phyloP scores from a whole-genome alignment of 1,140 invertebrate genomes.

The Sarcophaga bullata region DNA sequence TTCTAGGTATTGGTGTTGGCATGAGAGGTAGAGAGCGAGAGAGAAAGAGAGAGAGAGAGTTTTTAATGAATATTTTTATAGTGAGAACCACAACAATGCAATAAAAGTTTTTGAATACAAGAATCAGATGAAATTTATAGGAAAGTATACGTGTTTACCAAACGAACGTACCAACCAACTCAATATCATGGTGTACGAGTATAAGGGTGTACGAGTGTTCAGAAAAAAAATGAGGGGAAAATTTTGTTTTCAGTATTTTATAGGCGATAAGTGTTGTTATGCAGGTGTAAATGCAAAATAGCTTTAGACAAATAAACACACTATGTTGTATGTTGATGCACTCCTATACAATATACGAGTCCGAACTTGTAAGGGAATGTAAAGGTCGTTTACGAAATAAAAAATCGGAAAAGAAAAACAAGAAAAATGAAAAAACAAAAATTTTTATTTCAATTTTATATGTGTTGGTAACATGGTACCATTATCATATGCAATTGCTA shows the following conservation, averaged over 20 bases:
- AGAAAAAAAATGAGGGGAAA: not conserved
- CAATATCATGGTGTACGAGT: too few relatives aligned
- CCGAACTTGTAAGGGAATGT: too few relatives aligned
- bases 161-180: too few relatives aligned
- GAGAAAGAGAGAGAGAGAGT: not conserved
- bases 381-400: too few relatives aligned
- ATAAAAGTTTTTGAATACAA: not conserved
- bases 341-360: not conserved
- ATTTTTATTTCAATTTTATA: not conserved
- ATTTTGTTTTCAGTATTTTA: not conserved
- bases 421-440: not conserved
- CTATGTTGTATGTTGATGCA: not conserved
- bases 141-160: too few relatives aligned
- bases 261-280: not conserved
- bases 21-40: too few relatives aligned
- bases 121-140: not conserved
- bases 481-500: not conserved
- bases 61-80: not conserved
- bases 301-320: not conserved
- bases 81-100: not conserved
- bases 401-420: not conserved
- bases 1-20: too few relatives aligned
- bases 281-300: constrained; percentile 5
- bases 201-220: too few relatives aligned
- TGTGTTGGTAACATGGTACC: not conserved